Percentiles rank a stretch among this genome's conserved stretches.
Evolutionary conservation across 2,797 vertebrate genomes (phyloP).

Genomic region (Pterois miles): DNA sequence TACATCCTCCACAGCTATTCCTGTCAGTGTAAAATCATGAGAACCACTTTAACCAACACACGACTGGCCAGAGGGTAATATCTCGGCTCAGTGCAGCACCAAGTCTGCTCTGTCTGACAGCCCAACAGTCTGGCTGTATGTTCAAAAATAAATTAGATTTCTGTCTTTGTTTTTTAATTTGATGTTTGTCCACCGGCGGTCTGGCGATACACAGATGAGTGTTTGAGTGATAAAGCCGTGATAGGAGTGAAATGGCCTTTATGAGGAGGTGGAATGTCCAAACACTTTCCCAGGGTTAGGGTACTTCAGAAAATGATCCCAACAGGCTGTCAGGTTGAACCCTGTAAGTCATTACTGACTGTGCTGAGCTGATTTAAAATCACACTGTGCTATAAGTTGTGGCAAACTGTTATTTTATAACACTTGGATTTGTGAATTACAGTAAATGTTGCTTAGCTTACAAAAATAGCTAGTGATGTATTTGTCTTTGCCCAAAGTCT

Average conservation of each 20-base stretch:
- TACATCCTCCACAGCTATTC: conserved; percentile 64
- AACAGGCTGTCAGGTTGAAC: conserved; percentile 47
- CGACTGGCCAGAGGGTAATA: conserved; percentile 50
- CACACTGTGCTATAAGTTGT: conserved; percentile 40
- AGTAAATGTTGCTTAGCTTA: conserved; percentile 29
- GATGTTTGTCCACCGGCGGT: conserved; percentile 42
- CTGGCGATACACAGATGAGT: conserved; percentile 33
- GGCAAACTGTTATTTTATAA: conserved; percentile 64
- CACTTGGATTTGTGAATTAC: conserved; percentile 53
- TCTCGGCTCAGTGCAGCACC: conserved; percentile 17
- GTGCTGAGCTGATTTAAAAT: conserved; percentile 65
- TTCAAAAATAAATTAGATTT: conserved; percentile 41
- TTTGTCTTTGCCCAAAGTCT: conserved; percentile 11
- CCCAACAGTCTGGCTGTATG: conserved; percentile 18
- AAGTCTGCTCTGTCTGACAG: conserved; percentile 24
- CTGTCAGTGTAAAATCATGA: conserved; percentile 65
- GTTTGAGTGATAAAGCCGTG: conserved; percentile 45
- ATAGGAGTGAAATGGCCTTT: conserved; percentile 56
- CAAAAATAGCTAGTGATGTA: conserved; percentile 38
- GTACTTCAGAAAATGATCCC: conserved; percentile 47
- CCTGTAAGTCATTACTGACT: conserved; percentile 54
- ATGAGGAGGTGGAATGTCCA: conserved; percentile 68
- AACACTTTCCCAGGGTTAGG: conserved; percentile 77
- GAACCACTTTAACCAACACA: conserved; percentile 66
- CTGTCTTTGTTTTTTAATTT: conserved; percentile 24